A percentile compares a stretch with the other conserved stretches of the same genome.
These are phyloP conservation scores for Morphnarchus princeps DNA, from an alignment of 2,113 vertebrate genomes.

Conservation along the genomic window DNA sequence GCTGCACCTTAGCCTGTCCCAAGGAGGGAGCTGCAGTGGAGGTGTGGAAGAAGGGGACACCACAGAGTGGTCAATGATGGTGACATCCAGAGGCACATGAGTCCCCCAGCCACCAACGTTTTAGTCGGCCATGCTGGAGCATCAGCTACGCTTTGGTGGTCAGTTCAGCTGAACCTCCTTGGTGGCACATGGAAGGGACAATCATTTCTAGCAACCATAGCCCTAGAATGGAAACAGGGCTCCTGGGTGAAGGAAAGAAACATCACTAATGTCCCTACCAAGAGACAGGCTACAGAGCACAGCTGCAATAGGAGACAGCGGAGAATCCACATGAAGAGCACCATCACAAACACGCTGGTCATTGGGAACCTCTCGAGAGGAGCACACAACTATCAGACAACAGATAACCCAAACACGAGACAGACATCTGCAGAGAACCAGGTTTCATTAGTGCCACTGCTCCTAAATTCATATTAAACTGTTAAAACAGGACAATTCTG, in stretches of 20 bases:
- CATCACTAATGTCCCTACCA: rapidly evolving
- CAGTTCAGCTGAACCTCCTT: not conserved
- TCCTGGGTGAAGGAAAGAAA: not conserved
- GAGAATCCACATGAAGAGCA: not conserved
- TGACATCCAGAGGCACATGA: not conserved
- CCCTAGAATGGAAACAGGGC: not conserved
- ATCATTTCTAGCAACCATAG: not conserved
- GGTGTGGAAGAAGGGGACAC: not conserved
- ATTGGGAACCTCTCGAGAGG: not conserved
- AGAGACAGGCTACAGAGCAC: not conserved
- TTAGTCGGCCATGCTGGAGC: not conserved
- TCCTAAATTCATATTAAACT: not conserved
- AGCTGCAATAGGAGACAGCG: not conserved
- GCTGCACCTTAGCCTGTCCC: not conserved
- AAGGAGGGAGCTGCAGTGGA: not conserved
- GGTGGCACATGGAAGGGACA: not conserved
- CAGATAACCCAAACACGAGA: not conserved
- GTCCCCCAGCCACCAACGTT: rapidly evolving
- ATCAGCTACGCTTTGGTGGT: not conserved
- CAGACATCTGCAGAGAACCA: not conserved
- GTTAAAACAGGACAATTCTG: rapidly evolving
- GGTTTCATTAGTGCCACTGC: not conserved
- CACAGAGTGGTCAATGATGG: rapidly evolving
- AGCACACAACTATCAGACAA: not conserved
- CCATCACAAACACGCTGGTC: rapidly evolving